A percentile compares a stretch with the other conserved stretches of the same genome.
These are phyloP conservation scores for Chrysopilus asiliformis DNA, from an alignment of 2,888 invertebrate species.

Conservation along the genomic window DNA sequence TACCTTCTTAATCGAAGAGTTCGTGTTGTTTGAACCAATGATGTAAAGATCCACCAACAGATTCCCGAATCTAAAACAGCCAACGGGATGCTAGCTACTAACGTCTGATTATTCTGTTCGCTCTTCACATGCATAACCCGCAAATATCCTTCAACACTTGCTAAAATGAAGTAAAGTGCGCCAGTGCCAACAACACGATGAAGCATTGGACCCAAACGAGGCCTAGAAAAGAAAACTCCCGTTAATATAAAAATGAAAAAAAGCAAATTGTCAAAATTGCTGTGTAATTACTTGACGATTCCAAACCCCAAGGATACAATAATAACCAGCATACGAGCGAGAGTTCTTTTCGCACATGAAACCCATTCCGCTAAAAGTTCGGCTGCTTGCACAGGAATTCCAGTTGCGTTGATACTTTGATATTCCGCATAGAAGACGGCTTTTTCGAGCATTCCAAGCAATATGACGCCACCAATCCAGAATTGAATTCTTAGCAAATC, in stretches of 20 bases:
- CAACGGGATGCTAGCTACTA: slow-evolving; percentile 74
- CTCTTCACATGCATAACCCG: slow-evolving; percentile 52
- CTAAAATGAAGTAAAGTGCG: slow-evolving; percentile 66
- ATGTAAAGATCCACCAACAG: slow-evolving; percentile 90
- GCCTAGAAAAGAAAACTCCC: slow-evolving; percentile 39
- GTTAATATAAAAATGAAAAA: background rate
- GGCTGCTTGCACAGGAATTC: slow-evolving; percentile 49
- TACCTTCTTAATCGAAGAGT: slow-evolving; percentile 70
- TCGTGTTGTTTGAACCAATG: slow-evolving; percentile 77
- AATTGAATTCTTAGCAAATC: slow-evolving; percentile 86
- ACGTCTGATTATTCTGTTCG: slow-evolving; percentile 44
- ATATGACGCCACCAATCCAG: slow-evolving; percentile 88
- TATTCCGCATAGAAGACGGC: slow-evolving; percentile 87
- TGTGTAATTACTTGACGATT: slow-evolving; percentile 68
- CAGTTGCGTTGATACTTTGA: slow-evolving; percentile 58
- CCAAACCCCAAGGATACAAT: slow-evolving; percentile 93
- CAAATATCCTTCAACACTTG: slow-evolving; percentile 75
- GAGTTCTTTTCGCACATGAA: slow-evolving; percentile 78
- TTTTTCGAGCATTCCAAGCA: slow-evolving; percentile 74
- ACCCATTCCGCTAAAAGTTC: slow-evolving; percentile 81
- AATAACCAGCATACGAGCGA: slow-evolving; percentile 86
- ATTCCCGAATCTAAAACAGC: slow-evolving; percentile 76
- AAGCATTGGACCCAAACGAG: slow-evolving; percentile 75
- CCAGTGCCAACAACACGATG: slow-evolving; percentile 81
- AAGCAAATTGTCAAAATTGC: background rate